Evolutionary conservation across 2,888 invertebrate genomes (phyloP), one percentile per base, ranked within the genome.

Genomic region (Agonopterix heracliana): DNA sequence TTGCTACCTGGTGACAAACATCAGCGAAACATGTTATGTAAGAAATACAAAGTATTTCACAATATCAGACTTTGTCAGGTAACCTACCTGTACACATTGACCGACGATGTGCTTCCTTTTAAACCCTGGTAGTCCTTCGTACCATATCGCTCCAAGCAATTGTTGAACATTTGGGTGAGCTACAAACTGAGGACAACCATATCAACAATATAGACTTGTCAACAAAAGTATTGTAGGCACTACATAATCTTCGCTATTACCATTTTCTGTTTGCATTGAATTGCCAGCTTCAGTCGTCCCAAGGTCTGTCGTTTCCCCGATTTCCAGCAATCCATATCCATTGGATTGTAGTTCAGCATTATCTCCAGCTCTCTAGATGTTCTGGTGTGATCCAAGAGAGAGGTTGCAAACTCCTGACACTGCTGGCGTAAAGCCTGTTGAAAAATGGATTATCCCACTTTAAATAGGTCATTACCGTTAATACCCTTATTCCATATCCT

Each of bases 101-200:
- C 96, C 93, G 1, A 96, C 88, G 87, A 97, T 95, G 74, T 94
- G 96, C 86, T 97, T 95, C 60, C 98, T 91, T 48, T 98, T 93
- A 81, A 99, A 99, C 1, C 98, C 98, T 0, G 98, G 98, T 10
- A 99, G 87, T 10, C 99, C 98, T 74, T 98, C 98, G 83, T 98
- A 99, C 99, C 99, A 99, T 64, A 99, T 96, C 41, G 97, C 95
- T 5, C 97, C 98, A 54, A 99, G 85, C 45, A 99, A 87, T 78
- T 99, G 98, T 74, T 99, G 98, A 42, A 98, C 98, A 81, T 98
- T 98, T 1, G 98, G 97, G 88, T 99, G 98, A 3, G 98, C 96
- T 46, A 99, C 98, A 78, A 99, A 99, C 98, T 98, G 89, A 26
- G 26, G 26, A 26, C 26, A 26, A 26, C 26, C 26, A 26, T 26